These are phyloP conservation scores for Pimpla rufipes DNA, from an alignment of 2,888 invertebrate species.

Conservation along the genomic window DNA sequence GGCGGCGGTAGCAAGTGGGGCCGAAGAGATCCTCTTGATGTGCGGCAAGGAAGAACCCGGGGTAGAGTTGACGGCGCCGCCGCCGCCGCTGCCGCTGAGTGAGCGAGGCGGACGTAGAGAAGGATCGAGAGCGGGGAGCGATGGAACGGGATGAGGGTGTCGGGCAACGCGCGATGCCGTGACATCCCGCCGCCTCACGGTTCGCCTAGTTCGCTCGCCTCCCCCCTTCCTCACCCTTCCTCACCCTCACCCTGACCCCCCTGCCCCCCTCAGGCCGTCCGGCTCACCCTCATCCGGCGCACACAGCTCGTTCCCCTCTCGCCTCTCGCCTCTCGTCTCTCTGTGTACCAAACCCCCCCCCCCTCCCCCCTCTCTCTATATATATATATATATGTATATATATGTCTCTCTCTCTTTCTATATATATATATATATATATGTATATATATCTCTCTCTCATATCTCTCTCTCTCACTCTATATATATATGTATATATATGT, in stretches of 20 bases:
- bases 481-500: too few relatives aligned
- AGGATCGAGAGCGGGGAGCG: slow-evolving; percentile 40
- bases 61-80: slow-evolving; percentile 32
- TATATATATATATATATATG: too few relatives aligned
- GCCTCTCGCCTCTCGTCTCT: slow-evolving; percentile 67
- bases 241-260: slow-evolving; percentile 57
- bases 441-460: slow-evolving; percentile 18
- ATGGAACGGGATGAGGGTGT: slow-evolving; percentile 73
- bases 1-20: background rate
- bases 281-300: slow-evolving; percentile 57
- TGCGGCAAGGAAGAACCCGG: slow-evolving; percentile 30
- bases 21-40: slow-evolving; percentile 25
- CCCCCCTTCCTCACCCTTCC: slow-evolving; percentile 51
- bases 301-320: slow-evolving; percentile 65
- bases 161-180: slow-evolving; percentile 81
- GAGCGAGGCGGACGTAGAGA: too few relatives aligned
- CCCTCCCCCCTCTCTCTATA: background rate
- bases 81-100: background rate
- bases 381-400: too few relatives aligned
- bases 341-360: slow-evolving; percentile 11
- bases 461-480: slow-evolving; percentile 39
- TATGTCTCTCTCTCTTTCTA: slow-evolving; percentile 22
- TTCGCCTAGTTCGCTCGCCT: slow-evolving; percentile 61
- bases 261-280: too few relatives aligned
- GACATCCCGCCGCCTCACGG: slow-evolving; percentile 77